phyloP scores from a whole-genome alignment of 2,797 vertebrate genomes.

The Protosalanx chinensis region DNA sequence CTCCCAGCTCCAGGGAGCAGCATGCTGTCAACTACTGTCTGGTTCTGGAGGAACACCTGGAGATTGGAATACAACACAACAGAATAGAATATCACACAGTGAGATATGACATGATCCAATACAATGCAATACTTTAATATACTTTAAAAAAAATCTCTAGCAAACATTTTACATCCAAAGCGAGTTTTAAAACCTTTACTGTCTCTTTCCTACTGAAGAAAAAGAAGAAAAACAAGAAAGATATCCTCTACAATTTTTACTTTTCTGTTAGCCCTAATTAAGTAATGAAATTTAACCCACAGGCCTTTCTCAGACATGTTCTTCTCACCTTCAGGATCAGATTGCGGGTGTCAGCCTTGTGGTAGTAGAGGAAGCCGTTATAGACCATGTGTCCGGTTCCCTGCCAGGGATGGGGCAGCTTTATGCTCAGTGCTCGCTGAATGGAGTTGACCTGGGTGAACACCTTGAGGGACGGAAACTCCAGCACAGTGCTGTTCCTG shows the following conservation, averaged over 20 bases:
- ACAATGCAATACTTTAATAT: neutral
- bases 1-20: conserved; percentile 81
- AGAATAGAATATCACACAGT: neutral
- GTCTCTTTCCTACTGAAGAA: too few species aligned
- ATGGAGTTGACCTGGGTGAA: conserved; percentile 71
- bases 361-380: conserved; percentile 85
- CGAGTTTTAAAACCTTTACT: too few species aligned
- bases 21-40: conserved; percentile 73
- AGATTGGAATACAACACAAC: conserved; percentile 59
- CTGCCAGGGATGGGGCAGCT: conserved; percentile 82
- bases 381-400: conserved; percentile 85
- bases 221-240: too few species aligned
- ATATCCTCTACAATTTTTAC: too few species aligned
- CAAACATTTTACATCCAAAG: too few species aligned
- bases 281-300: too few species aligned
- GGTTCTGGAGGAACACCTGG: conserved; percentile 81
- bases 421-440: conserved; percentile 61
- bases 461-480: conserved; percentile 77
- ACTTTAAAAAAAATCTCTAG: too few species aligned
- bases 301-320: neutral
- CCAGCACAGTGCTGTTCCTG: conserved; percentile 76
- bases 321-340: conserved; percentile 81
- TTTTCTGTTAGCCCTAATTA: too few species aligned
- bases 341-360: conserved; percentile 80
- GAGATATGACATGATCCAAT: neutral